Base-by-base conservation (phyloP, 2,113 vertebrate species). In the Donacobius atricapilla region DNA sequence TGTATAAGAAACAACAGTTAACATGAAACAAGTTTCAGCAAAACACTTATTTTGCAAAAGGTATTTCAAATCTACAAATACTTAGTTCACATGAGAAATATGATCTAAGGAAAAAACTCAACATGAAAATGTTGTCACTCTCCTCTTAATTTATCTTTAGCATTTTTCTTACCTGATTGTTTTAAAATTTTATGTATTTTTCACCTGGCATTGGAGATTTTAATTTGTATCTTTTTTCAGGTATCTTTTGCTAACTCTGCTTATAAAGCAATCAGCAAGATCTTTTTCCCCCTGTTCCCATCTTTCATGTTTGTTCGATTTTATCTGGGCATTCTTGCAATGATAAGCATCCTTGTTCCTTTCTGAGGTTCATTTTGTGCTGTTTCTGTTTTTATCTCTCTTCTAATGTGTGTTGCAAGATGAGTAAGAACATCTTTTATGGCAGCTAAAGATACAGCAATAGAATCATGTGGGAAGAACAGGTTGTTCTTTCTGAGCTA, bases 261-360 rank as follows among this genome's bases (percentile, higher is more conserved):
- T 60, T 86, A 71, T 87, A 89, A 94, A 80, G 54, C 73, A 94
- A 60, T 93, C 79, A 96, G 71, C 24, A 94, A 96, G 87, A 53
- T 48, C 37, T 93, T 91, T 54, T 81, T 72, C 33, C 31, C 37
- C 25, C 66, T 96, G 51, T 69, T 92, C 56, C 73, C 44, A 42
- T 44, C 48, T 70, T 85, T 33, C 1, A 10, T 90, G 75, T 50
- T 92, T 94, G 68, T 76, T 71, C 94, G 91, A 92, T 88, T 90
- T 96, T 93, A 91, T 94, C 91, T 86, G 35, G 44, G 91, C 4
- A 27, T 33, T 81, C 91, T 31, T 76, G 27, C 83, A 61, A 72
- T 90, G 40, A 92, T 81, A 73, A 87, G 54, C 75, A 87, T 87
- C n/a, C 53, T 61, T 61, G 89, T 86, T 94, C 89, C 84, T 91